Base-by-base conservation (phyloP, 2,113 vertebrate species). In the Henicopernis longicauda region DNA sequence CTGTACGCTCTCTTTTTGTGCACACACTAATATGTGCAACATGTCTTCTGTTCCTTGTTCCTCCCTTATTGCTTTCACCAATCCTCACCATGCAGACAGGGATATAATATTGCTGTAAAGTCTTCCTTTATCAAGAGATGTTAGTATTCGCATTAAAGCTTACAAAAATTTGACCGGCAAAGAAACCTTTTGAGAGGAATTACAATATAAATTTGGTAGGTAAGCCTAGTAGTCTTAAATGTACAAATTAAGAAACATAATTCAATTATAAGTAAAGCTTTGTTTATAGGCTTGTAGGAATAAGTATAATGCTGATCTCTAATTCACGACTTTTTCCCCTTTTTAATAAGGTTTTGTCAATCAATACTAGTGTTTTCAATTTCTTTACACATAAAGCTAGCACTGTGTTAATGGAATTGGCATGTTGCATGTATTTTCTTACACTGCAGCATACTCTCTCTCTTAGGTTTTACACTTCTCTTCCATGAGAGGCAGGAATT, bases 21-120 rank as follows among this genome's bases (percentile, higher is more conserved):
- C 3, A 2, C 19, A 5, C 25, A 0, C 17, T 5, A 12, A 26
- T 4, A 29, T 4, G 22, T 40, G 58, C 58, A 40, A 22, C 9
- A 5, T 2, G 3, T 49, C 69, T 54, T 42, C 47, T 29, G 23
- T 5, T 31, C 83, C 84, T 27, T 13, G 12, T 23, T 47, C 26
- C 19, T 36, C 31, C 12, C 25, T 18, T 21, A 3, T 3, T 10
- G 1, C 38, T 65, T 15, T 21, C 47, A 3, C 50, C 32, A 16
- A 3, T 47, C 9, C 38, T 40, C 32, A 2, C 22, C 16, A 3
- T 3, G 2, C 15, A 40, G 54, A 17, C 7, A 14, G 34, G 16
- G 32, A 14, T 5, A 11, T 5, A 29, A 17, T 44, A 3, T 3
- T 13, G 34, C 61, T 7, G 2, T 6, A 16, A n/a, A 25, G 47